These are phyloP conservation scores for Athene cunicularia DNA, from an alignment of 2,113 vertebrate genomes.

Conservation along the genomic window DNA sequence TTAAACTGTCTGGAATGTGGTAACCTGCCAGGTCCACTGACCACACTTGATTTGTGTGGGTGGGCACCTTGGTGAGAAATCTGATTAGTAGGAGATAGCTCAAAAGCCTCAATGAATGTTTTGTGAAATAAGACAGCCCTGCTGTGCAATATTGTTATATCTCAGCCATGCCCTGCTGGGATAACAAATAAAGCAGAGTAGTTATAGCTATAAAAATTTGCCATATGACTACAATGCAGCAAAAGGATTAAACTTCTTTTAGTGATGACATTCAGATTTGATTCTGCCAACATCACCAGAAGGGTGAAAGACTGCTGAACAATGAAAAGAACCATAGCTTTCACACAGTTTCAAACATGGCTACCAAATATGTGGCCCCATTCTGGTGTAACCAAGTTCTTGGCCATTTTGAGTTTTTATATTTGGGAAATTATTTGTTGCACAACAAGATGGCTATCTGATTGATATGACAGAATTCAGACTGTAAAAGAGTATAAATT, in stretches of 20 bases:
- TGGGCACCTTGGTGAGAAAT: conserved; percentile 14
- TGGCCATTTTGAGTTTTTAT: background rate
- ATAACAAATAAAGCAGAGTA: conserved; percentile 44
- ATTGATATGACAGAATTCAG: background rate
- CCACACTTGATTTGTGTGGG: conserved; percentile 6
- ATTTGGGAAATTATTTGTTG: background rate
- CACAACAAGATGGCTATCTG: background rate
- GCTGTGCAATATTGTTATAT: conserved; percentile 30
- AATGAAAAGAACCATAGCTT: background rate
- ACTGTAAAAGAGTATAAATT: background rate
- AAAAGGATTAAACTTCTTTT: conserved; percentile 18
- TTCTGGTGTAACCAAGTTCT: background rate
- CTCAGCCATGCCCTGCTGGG: conserved; percentile 27
- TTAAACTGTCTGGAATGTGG: background rate
- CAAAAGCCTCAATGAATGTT: conserved; percentile 8
- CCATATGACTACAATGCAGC: conserved; percentile 20
- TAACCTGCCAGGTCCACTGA: conserved; percentile 21
- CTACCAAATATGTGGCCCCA: background rate
- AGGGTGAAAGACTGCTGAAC: background rate
- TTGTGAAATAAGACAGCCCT: background rate
- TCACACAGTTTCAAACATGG: background rate
- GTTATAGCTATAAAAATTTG: conserved; percentile 39
- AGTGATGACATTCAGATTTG: background rate
- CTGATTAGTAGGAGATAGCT: conserved; percentile 30
- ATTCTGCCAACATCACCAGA: background rate